Evolutionary conservation across 2,888 invertebrate species (phyloP), one percentile per base, ranked within the genome.

Genomic region (Hirudinaria manillensis): DNA sequence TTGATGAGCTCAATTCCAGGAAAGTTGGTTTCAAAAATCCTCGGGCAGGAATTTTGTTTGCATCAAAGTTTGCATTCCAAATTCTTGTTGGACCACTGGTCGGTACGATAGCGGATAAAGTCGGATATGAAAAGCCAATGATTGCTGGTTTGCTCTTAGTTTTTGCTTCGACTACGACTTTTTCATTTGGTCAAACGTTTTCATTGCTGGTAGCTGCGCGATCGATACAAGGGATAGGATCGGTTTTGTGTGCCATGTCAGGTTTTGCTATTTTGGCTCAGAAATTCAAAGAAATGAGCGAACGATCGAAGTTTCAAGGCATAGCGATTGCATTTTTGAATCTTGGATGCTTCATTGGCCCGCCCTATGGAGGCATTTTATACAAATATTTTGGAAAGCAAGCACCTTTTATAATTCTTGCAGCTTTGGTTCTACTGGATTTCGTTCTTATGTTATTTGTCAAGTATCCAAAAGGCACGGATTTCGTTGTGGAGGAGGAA

Each of bases 81-180:
- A 10, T 61, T 29, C 61, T 61, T 7, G 29, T 61, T 3, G 61
- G 13, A 61, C 61, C 61, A 7, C 24, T 61, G 10, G 29, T 19
- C 24, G 61, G 61, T 29, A 61, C 61, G 10, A 24, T 61, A 29
- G n/a, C 61, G 19, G 61, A 61, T 19, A 61, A 61, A 61, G 29
- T 61, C n/a, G 61, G 61, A 61, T 61, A 61, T 29, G 61, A 61
- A 29, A 61, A 61, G 29, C 61, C 61, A 27, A 24, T 61, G 61
- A 7, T 61, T n/a, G 61, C 19, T 61, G 61, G 61, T n/a, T 19
- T 24, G 24, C 3, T 24, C 10, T 21, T n/a, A 27, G 10, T 61
- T 29, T 24, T 29, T 29, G 61, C 29, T 61, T 61, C 61, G 7
- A 61, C 61, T 61, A 61, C 19, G 29, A 29, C 61, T 27, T 61